Evolutionary conservation across 2,113 vertebrate genomes (phyloP), one percentile per base, ranked within the genome.

Genomic region (Macquaria australasica): DNA sequence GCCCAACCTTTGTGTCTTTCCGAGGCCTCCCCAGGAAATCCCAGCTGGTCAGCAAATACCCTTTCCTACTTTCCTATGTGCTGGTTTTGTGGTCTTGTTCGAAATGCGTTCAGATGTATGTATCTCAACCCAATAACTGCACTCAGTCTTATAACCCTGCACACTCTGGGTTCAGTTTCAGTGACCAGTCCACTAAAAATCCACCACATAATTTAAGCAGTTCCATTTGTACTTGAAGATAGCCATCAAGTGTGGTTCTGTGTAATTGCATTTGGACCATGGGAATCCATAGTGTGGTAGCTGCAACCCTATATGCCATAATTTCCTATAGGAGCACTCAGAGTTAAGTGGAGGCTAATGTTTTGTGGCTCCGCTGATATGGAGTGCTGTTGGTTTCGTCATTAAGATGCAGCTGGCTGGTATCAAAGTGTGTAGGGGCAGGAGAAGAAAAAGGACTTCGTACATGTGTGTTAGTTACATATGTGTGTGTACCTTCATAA

Each of bases 271-370:
- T 95, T 91, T 90, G 80, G 78, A 87, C 60, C 79, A 76, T 72
- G 41, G 76, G 92, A 91, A 90, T 93, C 92, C 79, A 91, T 91
- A 93, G 83, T 93, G 92, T 85, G 88, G 91, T 92, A 85, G 69
- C 79, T 88, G 89, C 79, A 93, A 91, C 85, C 68, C 74, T 89
- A 86, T 93, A 88, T 86, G 87, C 76, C 34, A 70, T 88, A 73
- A 90, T 88, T 90, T 93, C 93, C 92, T 94, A 90, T 90, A 93
- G 92, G 91, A 93, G 91, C 92, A 91, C 92, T 95, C 84, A 81
- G 79, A 81, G 84, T 77, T 84, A 90, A 95, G 91, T 94, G 91
- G 82, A 79, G 28, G 81, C 90, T 95, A 94, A 94, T 94, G 93
- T 83, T 83, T 87, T 92, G 88, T 79, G 90, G 91, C 89, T 89